A percentile compares a stretch with the other conserved stretches of the same genome.
Conservation (phyloP, 1,140 invertebrate species). For the Drosophila littoralis region DNA sequence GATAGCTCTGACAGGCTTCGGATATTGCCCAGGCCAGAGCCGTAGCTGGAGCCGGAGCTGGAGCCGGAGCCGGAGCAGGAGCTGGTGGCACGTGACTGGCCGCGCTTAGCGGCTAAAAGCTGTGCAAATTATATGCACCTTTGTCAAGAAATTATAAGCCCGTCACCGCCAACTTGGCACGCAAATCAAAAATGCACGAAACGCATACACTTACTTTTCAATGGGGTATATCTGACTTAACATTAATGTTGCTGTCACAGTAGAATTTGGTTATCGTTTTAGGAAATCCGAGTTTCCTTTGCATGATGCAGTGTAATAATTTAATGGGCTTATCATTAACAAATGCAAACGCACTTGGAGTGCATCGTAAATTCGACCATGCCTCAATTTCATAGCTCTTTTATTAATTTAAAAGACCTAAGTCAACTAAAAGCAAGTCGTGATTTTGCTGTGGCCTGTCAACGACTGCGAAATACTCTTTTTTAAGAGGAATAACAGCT, state of each 20-base stretch:
- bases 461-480: not conserved
- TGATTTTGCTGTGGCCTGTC: not conserved
- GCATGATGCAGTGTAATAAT: no score
- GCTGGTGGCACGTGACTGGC: slow-evolving; percentile 65
- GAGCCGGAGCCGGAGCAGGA: not conserved
- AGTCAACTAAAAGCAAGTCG: not conserved
- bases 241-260: not conserved
- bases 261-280: no score
- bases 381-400: slow-evolving; percentile 23
- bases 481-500: not conserved
- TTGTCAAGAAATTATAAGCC: slow-evolving; percentile 80
- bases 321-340: no score
- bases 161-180: slow-evolving; percentile 60
- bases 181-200: slow-evolving; percentile 80
- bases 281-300: no score
- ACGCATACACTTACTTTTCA: slow-evolving; percentile 12
- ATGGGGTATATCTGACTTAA: slow-evolving; percentile 8
- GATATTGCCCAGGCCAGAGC: not conserved
- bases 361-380: slow-evolving; percentile 34
- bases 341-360: not conserved
- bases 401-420: slow-evolving; percentile 35
- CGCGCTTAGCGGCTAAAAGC: slow-evolving; percentile 60
- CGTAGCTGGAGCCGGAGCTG: not conserved
- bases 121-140: slow-evolving; percentile 79
- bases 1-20: slow-evolving; percentile 30